Evolutionary conservation across 2,888 invertebrate genomes (phyloP).

Genomic region (Ophraella communa): DNA sequence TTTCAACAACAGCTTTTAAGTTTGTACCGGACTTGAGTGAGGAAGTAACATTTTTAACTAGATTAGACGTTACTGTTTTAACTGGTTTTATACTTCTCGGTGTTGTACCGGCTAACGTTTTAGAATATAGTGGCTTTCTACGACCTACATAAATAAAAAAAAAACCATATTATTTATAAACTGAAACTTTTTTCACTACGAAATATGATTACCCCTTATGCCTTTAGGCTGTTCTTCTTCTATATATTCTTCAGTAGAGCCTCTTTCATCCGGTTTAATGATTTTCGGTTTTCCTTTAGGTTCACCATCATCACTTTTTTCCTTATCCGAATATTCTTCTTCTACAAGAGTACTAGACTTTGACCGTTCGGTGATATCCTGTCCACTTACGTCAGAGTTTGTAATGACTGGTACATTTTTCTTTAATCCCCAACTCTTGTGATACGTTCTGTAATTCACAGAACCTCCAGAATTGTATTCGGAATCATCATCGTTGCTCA

Average conservation of each 20-base stretch:
- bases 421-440: conserved; percentile 62
- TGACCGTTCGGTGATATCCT: conserved; percentile 1
- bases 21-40: conserved; percentile 39
- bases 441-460: conserved; percentile 67
- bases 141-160: conserved; percentile 49
- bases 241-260: conserved; percentile 47
- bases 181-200: neutral
- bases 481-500: conserved; percentile 76
- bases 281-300: conserved; percentile 66
- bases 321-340: conserved; percentile 52
- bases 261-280: conserved; percentile 62
- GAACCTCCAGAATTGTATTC: conserved; percentile 68
- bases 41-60: conserved; percentile 53
- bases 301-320: conserved; percentile 62
- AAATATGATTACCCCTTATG: conserved; percentile 31
- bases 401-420: conserved; percentile 60
- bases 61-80: conserved; percentile 52
- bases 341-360: neutral
- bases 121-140: conserved; percentile 71
- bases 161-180: neutral
- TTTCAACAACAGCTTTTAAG: conserved; percentile 37
- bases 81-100: conserved; percentile 51
- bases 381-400: neutral
- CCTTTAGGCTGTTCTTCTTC: conserved; percentile 48
- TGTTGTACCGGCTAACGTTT: conserved; percentile 42